Evolutionary conservation across 2,113 vertebrate species (phyloP), one percentile per base, ranked within the genome.

Genomic region (Nothobranchius furzeri): DNA sequence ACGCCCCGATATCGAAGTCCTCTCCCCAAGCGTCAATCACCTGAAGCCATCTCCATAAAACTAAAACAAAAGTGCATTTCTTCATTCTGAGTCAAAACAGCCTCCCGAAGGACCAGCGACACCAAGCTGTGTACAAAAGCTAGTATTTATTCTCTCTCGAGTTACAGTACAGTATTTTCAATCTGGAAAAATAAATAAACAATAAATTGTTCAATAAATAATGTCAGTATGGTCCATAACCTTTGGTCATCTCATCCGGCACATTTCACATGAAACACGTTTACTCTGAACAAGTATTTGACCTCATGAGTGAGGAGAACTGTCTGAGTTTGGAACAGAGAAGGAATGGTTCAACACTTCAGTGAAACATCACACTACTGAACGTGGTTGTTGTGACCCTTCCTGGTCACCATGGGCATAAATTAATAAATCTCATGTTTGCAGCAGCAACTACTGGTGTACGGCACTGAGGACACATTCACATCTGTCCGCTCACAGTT

Each of bases 201-300:
- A 92, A 93, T 93, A 93, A 91, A 90, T 85, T 74, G 81, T 86
- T 92, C 86, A 93, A 93, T 94, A 93, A 94, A 93, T 93, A 93
- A 76, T 60, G 80, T 69, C 83, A 57, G 86, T 85, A 84, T 73
- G 66, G 85, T 87, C 75, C 64, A 78, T 58, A 81, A 81, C 66
- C 80, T 83, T 75, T 60, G 58, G 59, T 73, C 73, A 74, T 61
- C 56, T 62, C 53, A 63, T 67, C 55, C 82, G 81, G 68, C 80
- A 86, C 87, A 77, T 75, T 70, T 57, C 45, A 80, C 63, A 53
- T 62, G 62, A 77, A 70, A 61, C 14, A 62, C 24, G 65, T 81
- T 64, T 43, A 57, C 61, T 79, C 45, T 71, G 17, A 30, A 63
- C 15, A 66, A 74, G 54, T 42, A 45, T 67, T 60, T 75, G 25